Conservation (phyloP, 2,113 vertebrate genomes). For the Lasiurus borealis region DNA sequence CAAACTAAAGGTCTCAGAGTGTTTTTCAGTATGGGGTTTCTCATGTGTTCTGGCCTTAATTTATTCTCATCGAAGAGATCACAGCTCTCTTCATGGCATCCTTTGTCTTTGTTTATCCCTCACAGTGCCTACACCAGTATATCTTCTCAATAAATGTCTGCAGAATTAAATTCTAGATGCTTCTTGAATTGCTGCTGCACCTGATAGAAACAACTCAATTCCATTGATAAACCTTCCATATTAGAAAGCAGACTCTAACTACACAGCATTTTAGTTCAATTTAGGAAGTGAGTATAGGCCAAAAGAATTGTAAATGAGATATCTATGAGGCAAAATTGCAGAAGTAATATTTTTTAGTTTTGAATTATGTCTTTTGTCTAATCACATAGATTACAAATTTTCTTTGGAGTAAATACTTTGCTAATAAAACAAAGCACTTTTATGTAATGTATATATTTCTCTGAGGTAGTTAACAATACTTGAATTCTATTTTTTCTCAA, state of each 20-base stretch:
- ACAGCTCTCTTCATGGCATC: not conserved
- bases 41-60: not conserved
- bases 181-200: not conserved
- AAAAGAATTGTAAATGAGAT: not conserved
- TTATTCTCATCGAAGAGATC: not conserved
- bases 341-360: conserved; percentile 39
- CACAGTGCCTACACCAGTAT: not conserved
- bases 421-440: not conserved
- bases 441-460: not conserved
- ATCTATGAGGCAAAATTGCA: not conserved
- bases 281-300: not conserved
- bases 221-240: not conserved
- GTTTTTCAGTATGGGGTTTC: not conserved
- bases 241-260: not conserved
- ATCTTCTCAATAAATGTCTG: not conserved
- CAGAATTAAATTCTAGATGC: not conserved
- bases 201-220: not conserved
- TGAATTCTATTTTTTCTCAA: not conserved
- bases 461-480: not conserved
- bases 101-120: not conserved
- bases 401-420: conserved; percentile 17
- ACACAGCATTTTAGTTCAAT: not conserved
- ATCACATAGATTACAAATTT: not conserved
- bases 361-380: not conserved
- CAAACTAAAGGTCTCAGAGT: not conserved